phyloP scores from a whole-genome alignment of 2,113 vertebrate species.

The Monopterus albus region DNA sequence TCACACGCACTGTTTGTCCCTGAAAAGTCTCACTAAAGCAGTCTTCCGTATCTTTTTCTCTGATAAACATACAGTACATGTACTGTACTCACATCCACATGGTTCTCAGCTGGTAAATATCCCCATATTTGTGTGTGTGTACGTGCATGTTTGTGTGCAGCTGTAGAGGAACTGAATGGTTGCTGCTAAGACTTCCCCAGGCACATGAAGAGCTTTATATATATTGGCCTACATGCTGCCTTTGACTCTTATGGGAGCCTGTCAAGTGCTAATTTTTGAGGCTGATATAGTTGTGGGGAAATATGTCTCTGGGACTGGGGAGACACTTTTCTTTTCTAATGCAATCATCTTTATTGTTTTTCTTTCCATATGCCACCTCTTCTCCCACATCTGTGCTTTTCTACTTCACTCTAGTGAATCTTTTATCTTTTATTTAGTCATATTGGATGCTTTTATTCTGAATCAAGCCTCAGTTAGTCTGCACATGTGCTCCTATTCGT shows the following conservation, averaged over 20 bases:
- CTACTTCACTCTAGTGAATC: neutral
- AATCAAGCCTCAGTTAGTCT: neutral
- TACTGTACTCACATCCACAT: neutral
- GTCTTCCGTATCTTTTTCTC: slow-evolving; percentile 18
- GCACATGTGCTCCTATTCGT: neutral
- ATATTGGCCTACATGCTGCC: slow-evolving; percentile 62
- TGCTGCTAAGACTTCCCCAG: slow-evolving; percentile 38
- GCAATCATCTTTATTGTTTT: slow-evolving; percentile 32
- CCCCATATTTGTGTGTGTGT: neutral
- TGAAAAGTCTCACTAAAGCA: slow-evolving; percentile 30
- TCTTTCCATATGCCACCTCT: slow-evolving; percentile 3
- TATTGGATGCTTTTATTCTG: neutral
- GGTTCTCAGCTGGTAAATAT: slow-evolving; percentile 21
- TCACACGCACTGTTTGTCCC: slow-evolving; percentile 17
- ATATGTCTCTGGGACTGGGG: slow-evolving; percentile 9
- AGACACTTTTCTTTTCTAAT: slow-evolving; percentile 15
- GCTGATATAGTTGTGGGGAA: slow-evolving; percentile 25
- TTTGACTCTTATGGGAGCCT: slow-evolving; percentile 48
- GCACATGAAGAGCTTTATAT: slow-evolving; percentile 47
- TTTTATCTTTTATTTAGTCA: neutral
- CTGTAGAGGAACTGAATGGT: slow-evolving; percentile 8
- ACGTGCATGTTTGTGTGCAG: slow-evolving; percentile 29
- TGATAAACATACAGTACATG: slow-evolving; percentile 17
- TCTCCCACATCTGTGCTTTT: neutral
- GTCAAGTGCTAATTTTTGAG: slow-evolving; percentile 47